These are phyloP conservation scores for Drosophila gaucha DNA, from an alignment of 2,888 invertebrate genomes.

Conservation along the genomic window DNA sequence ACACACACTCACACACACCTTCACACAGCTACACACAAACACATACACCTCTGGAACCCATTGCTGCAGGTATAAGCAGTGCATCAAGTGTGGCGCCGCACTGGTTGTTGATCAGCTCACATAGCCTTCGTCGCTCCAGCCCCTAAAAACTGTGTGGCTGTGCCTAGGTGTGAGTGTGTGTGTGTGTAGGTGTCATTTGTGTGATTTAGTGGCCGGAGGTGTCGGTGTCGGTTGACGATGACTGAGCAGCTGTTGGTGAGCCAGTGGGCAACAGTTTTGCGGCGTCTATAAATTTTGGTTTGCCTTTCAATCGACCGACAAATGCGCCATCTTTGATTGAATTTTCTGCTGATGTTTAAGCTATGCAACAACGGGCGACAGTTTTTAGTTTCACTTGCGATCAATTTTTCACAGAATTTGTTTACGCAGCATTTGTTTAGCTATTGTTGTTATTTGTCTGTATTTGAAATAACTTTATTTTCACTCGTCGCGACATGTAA, in stretches of 20 bases:
- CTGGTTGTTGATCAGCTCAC: slow-evolving; percentile 56
- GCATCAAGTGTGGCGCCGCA: slow-evolving; percentile 52
- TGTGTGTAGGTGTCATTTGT: slow-evolving; percentile 47
- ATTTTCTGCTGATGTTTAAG: slow-evolving; percentile 55
- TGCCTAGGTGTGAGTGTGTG: slow-evolving; percentile 1
- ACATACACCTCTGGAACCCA: slow-evolving; percentile 2
- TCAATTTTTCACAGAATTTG: slow-evolving; percentile 15
- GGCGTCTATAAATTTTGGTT: slow-evolving; percentile 63
- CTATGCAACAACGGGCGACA: not conserved
- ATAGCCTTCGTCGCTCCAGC: slow-evolving; percentile 13
- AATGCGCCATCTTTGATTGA: slow-evolving; percentile 51
- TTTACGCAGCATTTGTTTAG: slow-evolving; percentile 16
- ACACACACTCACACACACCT: slow-evolving; percentile 13
- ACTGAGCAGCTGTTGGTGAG: slow-evolving; percentile 13
- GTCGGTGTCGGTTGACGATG: slow-evolving; percentile 46
- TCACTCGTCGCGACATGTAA: slow-evolving; percentile 49
- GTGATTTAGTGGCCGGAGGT: slow-evolving; percentile 67
- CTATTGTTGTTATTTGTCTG: slow-evolving; percentile 6
- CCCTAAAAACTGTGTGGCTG: not conserved
- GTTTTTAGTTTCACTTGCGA: slow-evolving; percentile 5
- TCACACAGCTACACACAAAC: not conserved
- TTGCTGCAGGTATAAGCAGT: slow-evolving; percentile 30
- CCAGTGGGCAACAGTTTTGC: slow-evolving; percentile 34
- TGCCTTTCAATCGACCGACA: slow-evolving; percentile 72
- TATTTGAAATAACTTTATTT: not conserved